These are phyloP conservation scores for Megalonaias nervosa DNA, from an alignment of 1,140 invertebrate species.

Conservation along the genomic window DNA sequence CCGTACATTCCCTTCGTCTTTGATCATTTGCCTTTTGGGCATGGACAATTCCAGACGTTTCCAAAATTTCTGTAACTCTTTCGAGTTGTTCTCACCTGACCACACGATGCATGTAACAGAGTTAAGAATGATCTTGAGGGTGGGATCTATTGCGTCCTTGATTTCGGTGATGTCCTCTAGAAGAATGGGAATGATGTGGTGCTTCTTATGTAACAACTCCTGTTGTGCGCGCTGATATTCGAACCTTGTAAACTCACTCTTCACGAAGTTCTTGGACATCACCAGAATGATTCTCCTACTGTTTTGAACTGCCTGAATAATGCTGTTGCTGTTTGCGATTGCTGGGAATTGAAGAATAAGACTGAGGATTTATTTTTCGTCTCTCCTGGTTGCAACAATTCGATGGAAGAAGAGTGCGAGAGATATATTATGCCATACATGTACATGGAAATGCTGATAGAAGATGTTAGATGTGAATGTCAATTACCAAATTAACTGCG, in stretches of 20 bases:
- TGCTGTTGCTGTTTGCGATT: constrained; percentile 46
- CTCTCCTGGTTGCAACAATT: no score
- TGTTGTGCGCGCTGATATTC: constrained; percentile 61
- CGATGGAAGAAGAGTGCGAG: no score
- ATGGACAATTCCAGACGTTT: constrained; percentile 48
- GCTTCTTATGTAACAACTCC: constrained; percentile 55
- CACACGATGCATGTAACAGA: constrained; percentile 56
- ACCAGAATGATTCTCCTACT: constrained; percentile 57
- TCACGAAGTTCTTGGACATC: constrained; percentile 46
- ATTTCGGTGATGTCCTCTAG: constrained; percentile 43
- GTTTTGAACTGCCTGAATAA: constrained; percentile 49
- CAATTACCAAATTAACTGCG: no score
- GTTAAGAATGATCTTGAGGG: no score
- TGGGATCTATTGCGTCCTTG: no score
- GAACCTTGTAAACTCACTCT: constrained; percentile 57
- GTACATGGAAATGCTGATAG: no score
- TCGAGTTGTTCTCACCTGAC: constrained; percentile 33
- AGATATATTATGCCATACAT: no score
- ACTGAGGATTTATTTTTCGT: no score
- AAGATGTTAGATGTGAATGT: no score
- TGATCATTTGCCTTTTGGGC: constrained; percentile 39
- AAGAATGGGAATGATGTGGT: constrained; percentile 61
- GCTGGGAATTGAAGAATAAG: constrained; percentile 35
- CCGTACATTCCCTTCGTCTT: no score
- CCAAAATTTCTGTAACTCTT: constrained; percentile 52